Evolutionary conservation across 2,888 invertebrate genomes (phyloP), one percentile per base, ranked within the genome.

Genomic region (Pristionchus arcanus): DNA sequence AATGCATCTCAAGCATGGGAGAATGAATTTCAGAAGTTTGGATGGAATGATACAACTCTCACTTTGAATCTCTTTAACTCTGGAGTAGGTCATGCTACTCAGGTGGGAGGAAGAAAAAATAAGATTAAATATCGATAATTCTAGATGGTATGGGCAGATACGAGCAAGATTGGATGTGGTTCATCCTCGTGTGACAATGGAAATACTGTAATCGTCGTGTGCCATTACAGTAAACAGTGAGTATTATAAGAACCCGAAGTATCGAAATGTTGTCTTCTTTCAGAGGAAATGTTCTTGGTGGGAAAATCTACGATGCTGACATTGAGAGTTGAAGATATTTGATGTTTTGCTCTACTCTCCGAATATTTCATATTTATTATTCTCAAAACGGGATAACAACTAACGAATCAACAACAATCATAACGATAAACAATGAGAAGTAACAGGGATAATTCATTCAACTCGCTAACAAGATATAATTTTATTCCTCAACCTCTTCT

Each of bases 31-130:
- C 90, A 91, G 59, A 77, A 88, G 42, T 90, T 88, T 68, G 91
- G 91, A 90, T 91, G 91, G 91, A 68, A 66, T 31, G 81, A 89
- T 28, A 90, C 86, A 31, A 89, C 77, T 19, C 87, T 91, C 25
- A 90, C 90, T 55, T 66, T 83, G 90, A 21, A 66, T 21, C 77
- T 90, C 0, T 90, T 91, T 89, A 90, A 90, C 42, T 74, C 90
- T n/a, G 91, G 91, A 53, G 85, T 91, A 25, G 91, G 91, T 68
- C 90, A 91, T 66, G 91, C 91, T 59, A 91, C 91, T 34, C 91
- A 91, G n/a, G 88, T 88, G 28, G 66, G 42, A 86, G 81, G 28
- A 31, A 9, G n/a, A 81, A n/a, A 13, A 28, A 81, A 28, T 49
- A 53, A 21, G 37, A 74, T 42, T 21, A 13, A 49, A n/a, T 7